Conservation (phyloP, 53 echinoderm and acorn worm genomes). For the Henricia sp. region DNA sequence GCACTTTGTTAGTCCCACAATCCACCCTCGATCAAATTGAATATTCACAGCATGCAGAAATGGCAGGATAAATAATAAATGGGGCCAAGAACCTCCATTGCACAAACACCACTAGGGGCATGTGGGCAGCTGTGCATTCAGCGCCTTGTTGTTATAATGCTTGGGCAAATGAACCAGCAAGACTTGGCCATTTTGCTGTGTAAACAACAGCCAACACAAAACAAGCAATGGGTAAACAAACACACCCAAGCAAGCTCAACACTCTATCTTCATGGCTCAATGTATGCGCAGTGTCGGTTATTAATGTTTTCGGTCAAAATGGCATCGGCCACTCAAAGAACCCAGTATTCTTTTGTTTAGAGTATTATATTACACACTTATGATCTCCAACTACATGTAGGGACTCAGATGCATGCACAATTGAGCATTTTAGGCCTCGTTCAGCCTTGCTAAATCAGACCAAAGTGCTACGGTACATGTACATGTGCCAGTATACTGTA, state of each 20-base stretch:
- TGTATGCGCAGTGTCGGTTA: no score
- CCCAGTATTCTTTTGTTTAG: slow-evolving; percentile 45
- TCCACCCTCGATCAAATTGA: slow-evolving; percentile 56
- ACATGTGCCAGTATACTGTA: no score
- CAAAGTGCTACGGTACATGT: no score
- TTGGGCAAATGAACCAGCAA: slow-evolving; percentile 60
- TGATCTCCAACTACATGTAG: no score
- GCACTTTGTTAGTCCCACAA: slow-evolving; percentile 31
- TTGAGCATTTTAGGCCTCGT: no score
- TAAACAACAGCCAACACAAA: slow-evolving; percentile 97
- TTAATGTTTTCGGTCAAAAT: no score
- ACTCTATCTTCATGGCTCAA: background rate
- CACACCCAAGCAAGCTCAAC: slow-evolving; percentile 70
- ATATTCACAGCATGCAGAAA: slow-evolving; percentile 57
- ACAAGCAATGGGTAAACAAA: slow-evolving; percentile 95
- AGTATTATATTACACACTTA: slow-evolving; percentile 37
- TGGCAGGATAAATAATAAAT: slow-evolving; percentile 68
- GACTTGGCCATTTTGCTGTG: slow-evolving; percentile 95
- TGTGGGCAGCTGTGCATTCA: slow-evolving; percentile 95
- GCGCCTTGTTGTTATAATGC: slow-evolving; percentile 81
- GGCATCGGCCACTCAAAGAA: no score
- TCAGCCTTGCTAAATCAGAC: no score
- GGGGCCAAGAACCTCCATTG: slow-evolving; percentile 73
- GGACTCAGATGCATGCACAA: no score
- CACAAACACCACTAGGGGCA: slow-evolving; percentile 73